Evolutionary conservation across 2,888 invertebrate genomes (phyloP).

Genomic region (Chrysolina americana): DNA sequence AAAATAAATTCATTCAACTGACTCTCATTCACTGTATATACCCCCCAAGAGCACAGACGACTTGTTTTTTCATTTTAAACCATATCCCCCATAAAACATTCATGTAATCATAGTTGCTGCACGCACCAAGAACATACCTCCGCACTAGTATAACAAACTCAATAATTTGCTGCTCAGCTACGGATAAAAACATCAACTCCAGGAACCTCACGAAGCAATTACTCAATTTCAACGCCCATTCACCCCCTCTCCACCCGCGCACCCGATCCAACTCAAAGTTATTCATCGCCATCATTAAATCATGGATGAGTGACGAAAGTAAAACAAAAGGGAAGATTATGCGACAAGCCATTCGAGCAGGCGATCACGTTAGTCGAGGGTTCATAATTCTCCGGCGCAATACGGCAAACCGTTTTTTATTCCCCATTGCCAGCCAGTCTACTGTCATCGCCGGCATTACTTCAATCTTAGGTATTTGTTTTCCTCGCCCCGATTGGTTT

Average conservation of each 20-base stretch:
- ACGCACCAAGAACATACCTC: too few relatives aligned
- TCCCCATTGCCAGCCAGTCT: conserved; percentile 26
- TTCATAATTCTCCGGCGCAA: conserved; percentile 19
- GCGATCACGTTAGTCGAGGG: conserved; percentile 11
- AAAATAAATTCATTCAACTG: too few relatives aligned
- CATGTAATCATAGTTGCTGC: too few relatives aligned
- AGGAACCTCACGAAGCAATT: background rate
- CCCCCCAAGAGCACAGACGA: too few relatives aligned
- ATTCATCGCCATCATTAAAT: conserved; percentile 18
- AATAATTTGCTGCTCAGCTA: too few relatives aligned
- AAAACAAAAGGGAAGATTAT: conserved; percentile 22
- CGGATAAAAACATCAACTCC: background rate
- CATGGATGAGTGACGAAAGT: conserved; percentile 22
- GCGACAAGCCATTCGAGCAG: conserved; percentile 19
- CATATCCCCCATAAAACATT: too few relatives aligned
- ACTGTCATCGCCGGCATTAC: conserved; percentile 26
- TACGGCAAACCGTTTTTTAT: conserved; percentile 32
- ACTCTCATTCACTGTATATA: too few relatives aligned
- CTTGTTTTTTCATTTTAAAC: too few relatives aligned
- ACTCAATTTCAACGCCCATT: background rate
- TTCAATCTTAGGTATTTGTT: conserved; percentile 28
- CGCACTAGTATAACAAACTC: too few relatives aligned
- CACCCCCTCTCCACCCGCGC: background rate
- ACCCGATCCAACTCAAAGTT: background rate
- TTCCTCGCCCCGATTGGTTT: conserved; percentile 44